Evolutionary conservation across 2,888 invertebrate species (phyloP).

Genomic region (Craniophora ligustri): DNA sequence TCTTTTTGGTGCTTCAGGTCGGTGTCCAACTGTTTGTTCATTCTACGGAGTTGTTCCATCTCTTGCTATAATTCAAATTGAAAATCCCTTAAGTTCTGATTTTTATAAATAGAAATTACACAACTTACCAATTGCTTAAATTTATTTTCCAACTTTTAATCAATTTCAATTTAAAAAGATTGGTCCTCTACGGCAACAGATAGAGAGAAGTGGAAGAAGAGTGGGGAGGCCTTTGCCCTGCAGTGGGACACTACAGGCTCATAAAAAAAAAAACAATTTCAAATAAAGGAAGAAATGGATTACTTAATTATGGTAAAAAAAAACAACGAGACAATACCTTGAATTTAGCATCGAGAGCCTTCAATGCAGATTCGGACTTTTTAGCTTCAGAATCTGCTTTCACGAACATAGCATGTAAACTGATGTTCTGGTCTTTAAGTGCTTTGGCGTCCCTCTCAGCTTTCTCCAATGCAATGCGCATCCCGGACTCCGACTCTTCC

Average conservation of each 20-base stretch:
- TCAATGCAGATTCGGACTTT: constrained; percentile 83
- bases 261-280: too few species aligned
- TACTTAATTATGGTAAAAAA: too few species aligned
- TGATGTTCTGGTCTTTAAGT: constrained; percentile 80
- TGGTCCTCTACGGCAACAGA: too few species aligned
- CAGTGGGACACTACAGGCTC: too few species aligned
- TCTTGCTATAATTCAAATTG: constrained; percentile 70
- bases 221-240: too few species aligned
- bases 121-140: too few species aligned
- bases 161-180: too few species aligned
- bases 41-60: constrained; percentile 74
- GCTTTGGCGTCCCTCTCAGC: constrained; percentile 87
- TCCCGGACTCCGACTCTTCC: constrained; percentile 88
- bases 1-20: constrained; percentile 85
- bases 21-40: constrained; percentile 79
- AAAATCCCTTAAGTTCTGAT: neutral
- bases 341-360: constrained; percentile 76
- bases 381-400: constrained; percentile 85
- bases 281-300: too few species aligned
- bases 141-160: too few species aligned
- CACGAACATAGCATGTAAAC: constrained; percentile 80
- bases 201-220: too few species aligned
- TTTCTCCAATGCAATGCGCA: constrained; percentile 86
- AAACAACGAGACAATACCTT: constrained; percentile 62
- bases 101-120: neutral